Conservation (phyloP, 1,140 invertebrate genomes). For the Anoplophora glabripennis region DNA sequence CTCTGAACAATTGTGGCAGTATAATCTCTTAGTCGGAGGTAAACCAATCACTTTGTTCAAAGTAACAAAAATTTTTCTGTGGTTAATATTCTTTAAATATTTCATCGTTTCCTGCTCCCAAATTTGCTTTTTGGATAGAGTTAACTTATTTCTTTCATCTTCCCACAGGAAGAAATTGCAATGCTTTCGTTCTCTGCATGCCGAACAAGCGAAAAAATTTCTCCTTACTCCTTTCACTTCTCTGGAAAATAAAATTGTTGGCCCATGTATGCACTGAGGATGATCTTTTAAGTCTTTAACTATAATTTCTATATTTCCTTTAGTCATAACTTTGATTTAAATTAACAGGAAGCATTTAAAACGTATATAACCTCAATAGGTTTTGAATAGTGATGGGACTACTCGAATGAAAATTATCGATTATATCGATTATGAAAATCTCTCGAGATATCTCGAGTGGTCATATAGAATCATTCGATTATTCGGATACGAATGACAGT, state of each 20-base stretch:
- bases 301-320: constrained; percentile 27
- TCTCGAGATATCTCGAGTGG: too few relatives aligned
- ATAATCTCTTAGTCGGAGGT: constrained; percentile 51
- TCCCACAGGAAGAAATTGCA: constrained; percentile 66
- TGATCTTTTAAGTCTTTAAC: constrained; percentile 46
- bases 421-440: too few relatives aligned
- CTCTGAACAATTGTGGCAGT: constrained; percentile 63
- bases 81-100: constrained; percentile 51
- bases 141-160: constrained; percentile 50
- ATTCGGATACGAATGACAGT: too few relatives aligned
- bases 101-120: constrained; percentile 55
- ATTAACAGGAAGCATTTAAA: too few relatives aligned
- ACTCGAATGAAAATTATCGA: too few relatives aligned
- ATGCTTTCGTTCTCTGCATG: constrained; percentile 70
- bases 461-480: too few relatives aligned
- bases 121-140: constrained; percentile 51
- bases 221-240: constrained; percentile 39
- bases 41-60: constrained; percentile 47
- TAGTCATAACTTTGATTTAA: constrained; percentile 6
- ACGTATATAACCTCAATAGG: too few relatives aligned
- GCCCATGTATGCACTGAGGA: constrained; percentile 62
- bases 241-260: constrained; percentile 66
- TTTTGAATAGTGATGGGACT: too few relatives aligned
- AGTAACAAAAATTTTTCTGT: constrained; percentile 54
- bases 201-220: constrained; percentile 74